These are phyloP conservation scores for Epistrophella euchroma DNA, from an alignment of 2,888 invertebrate genomes.

Conservation along the genomic window DNA sequence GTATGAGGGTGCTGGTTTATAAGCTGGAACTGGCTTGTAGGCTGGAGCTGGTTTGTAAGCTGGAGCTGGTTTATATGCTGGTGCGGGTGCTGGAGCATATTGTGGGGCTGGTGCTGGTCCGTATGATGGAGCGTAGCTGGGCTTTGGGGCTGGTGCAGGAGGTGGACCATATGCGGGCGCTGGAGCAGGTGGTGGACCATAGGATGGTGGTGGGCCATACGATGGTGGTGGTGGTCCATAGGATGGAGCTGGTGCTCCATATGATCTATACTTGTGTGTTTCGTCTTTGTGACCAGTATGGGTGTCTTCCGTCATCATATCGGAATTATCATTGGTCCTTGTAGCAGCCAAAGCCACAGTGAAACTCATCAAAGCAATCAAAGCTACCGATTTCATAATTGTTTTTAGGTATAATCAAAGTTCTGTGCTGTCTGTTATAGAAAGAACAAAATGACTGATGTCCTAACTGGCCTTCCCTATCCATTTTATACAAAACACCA, in stretches of 20 bases:
- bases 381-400: constrained; percentile 60
- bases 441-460: constrained; percentile 51
- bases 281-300: constrained; percentile 35
- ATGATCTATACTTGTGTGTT: constrained; percentile 45
- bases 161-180: constrained; percentile 34
- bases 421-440: constrained; percentile 3
- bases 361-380: constrained; percentile 55
- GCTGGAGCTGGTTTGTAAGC: constrained; percentile 58
- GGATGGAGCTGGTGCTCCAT: constrained; percentile 52
- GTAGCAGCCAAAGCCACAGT: constrained; percentile 33
- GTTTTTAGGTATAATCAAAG: not conserved
- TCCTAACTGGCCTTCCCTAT: constrained; percentile 63
- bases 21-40: constrained; percentile 53
- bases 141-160: constrained; percentile 31
- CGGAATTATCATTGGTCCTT: constrained; percentile 42
- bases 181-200: constrained; percentile 21
- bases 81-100: constrained; percentile 48
- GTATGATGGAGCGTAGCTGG: constrained; percentile 46
- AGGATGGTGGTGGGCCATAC: constrained; percentile 24
- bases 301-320: constrained; percentile 38
- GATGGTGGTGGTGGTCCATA: constrained; percentile 48
- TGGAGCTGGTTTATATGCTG: constrained; percentile 54
- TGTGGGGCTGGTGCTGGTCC: constrained; percentile 40
- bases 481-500: constrained; percentile 64
- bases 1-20: constrained; percentile 32